Evolutionary conservation across 2,888 invertebrate genomes (phyloP).

Genomic region (Gonocerus acuteangulatus): DNA sequence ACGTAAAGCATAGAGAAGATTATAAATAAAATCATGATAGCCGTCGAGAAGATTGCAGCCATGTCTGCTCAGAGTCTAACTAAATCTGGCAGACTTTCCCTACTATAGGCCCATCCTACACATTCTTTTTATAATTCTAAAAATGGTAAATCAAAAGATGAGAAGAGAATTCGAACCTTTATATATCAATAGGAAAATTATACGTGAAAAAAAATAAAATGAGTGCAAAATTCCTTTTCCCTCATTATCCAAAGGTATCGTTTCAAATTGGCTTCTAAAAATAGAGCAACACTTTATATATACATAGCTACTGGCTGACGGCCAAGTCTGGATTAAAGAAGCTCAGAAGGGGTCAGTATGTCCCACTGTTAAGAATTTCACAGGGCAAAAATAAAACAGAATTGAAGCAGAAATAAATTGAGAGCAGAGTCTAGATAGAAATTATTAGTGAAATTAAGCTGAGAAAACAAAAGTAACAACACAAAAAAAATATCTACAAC

Average conservation of each 20-base stretch:
- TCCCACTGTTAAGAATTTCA: conserved; percentile 1
- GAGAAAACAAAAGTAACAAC: conserved; percentile 20
- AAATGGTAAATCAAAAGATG: neutral
- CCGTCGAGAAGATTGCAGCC: neutral
- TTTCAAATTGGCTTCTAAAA: conserved; percentile 7
- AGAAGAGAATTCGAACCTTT: neutral
- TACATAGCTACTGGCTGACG: conserved; percentile 1
- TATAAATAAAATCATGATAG: neutral
- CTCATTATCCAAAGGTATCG: neutral
- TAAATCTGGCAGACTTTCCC: neutral
- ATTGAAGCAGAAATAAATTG: conserved; percentile 6
- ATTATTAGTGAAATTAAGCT: conserved; percentile 18
- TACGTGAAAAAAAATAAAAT: too few relatives aligned
- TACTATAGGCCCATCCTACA: neutral
- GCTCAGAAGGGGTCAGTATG: neutral
- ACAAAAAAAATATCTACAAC: neutral
- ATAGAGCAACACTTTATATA: conserved; percentile 16
- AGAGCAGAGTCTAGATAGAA: conserved; percentile 11
- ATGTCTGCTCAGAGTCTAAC: neutral
- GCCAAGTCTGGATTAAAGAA: conserved; percentile 15
- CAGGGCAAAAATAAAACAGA: neutral
- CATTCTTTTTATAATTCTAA: neutral
- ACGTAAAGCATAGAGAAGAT: conserved; percentile 13
- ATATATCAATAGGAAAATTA: neutral
- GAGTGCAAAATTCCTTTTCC: neutral